These are phyloP conservation scores for Silurus asotus DNA, from an alignment of 2,113 vertebrate genomes.

Conservation along the genomic window DNA sequence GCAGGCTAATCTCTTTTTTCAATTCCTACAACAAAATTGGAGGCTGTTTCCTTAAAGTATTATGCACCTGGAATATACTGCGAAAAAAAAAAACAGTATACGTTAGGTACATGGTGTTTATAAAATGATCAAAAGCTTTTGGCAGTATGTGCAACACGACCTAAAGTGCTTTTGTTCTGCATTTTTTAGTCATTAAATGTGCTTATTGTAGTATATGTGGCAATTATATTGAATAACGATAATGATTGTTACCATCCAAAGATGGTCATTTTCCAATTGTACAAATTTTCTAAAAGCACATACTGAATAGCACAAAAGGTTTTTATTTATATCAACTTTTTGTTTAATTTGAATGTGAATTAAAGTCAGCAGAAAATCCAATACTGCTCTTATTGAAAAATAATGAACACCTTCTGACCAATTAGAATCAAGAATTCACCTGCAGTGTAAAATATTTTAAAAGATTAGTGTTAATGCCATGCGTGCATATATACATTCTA, in stretches of 20 bases:
- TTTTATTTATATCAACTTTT: background rate
- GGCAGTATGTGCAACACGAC: background rate
- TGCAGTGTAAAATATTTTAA: background rate
- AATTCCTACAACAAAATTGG: slow-evolving; percentile 4
- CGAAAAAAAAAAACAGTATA: background rate
- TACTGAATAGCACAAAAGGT: no score
- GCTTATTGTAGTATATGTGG: background rate
- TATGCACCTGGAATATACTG: background rate
- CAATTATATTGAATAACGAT: background rate
- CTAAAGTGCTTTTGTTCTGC: background rate
- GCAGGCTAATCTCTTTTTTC: slow-evolving; percentile 34
- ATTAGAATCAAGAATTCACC: background rate
- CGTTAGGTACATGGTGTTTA: background rate
- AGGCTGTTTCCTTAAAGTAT: background rate
- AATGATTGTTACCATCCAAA: background rate
- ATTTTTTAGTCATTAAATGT: background rate
- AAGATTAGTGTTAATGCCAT: background rate
- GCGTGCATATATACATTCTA: no score
- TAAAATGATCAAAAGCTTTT: background rate
- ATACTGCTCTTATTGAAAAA: background rate
- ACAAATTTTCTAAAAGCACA: background rate
- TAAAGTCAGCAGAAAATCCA: background rate
- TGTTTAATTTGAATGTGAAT: background rate
- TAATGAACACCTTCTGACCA: background rate
- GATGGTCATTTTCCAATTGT: background rate